phyloP scores from a whole-genome alignment of 2,113 vertebrate genomes.

The Alectura lathami region DNA sequence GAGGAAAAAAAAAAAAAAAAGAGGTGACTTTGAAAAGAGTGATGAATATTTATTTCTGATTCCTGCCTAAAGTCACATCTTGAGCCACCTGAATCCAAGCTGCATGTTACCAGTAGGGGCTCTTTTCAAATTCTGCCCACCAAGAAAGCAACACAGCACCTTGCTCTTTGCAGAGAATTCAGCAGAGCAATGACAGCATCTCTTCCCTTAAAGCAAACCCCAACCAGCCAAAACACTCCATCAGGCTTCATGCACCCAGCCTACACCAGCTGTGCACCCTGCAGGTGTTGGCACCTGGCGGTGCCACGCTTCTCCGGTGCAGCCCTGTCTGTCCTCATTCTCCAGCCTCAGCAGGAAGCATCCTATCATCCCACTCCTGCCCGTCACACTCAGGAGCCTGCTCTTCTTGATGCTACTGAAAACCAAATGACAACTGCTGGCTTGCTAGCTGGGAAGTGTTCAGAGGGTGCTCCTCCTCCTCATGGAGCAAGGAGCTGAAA shows the following conservation, averaged over 20 bases:
- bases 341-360: not conserved
- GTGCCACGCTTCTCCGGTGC: too few species aligned
- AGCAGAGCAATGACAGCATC: not conserved
- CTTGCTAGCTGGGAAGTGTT: not conserved
- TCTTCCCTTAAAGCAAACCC: not conserved
- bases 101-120: not conserved
- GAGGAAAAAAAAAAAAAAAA: too few species aligned
- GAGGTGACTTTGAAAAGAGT: rapidly evolving
- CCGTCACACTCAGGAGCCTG: not conserved
- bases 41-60: not conserved
- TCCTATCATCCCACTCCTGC: not conserved
- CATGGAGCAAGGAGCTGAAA: not conserved
- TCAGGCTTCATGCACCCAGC: not conserved
- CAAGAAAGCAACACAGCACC: not conserved
- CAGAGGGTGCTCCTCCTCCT: not conserved
- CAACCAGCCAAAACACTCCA: not conserved
- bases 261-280: not conserved
- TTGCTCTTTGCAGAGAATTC: not conserved
- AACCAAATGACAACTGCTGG: not conserved
- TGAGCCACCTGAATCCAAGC: not conserved
- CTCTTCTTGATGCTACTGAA: not conserved
- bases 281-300: too few species aligned
- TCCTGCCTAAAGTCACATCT: not conserved
- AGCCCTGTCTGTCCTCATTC: not conserved
- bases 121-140: not conserved